Evolutionary conservation across 1,140 invertebrate genomes (phyloP), one percentile per base, ranked within the genome.

Genomic region (Rhynchophorus ferrugineus): DNA sequence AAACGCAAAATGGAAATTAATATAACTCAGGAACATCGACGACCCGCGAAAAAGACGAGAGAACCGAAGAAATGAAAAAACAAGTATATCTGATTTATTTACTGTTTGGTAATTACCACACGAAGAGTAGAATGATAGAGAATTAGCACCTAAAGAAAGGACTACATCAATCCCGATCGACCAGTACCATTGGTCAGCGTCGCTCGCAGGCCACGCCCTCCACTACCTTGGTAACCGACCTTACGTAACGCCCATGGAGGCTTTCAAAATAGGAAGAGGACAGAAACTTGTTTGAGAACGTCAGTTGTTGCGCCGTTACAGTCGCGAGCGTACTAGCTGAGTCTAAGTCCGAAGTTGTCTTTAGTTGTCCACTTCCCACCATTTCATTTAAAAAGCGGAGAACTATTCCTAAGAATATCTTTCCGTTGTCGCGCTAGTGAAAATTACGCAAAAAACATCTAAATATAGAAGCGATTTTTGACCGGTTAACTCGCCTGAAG

Each of bases 251-350:
- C 58, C 58, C 48, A 51, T 33, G 11, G 16, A 11, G 14, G 56
- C 56, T 58, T 54, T 60, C 55, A 50, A 54, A 60, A 57, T 60
- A 57, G 54, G 50, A 59, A 56, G 55, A 44, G 41, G n/a, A n/a
- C 20, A 36, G 39, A 51, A 60, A 60, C 49, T 41, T 16, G 51
- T 57, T 54, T 52, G 38, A 37, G 42, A 50, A 38, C 24, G 41
- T 21, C 58, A 60, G 58, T 60, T 47, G 54, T 16, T 29, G 43
- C 29, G 34, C n/a, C n/a, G 41, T 37, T 17, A 29, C 11, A 14
- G 42, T 29, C 34, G 42, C 39, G 33, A 24, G 24, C 9, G 33
- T 21, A 35, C n/a, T n/a, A n/a, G n/a, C n/a, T n/a, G n/a, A n/a
- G n/a, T n/a, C n/a, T n/a, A n/a, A n/a, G n/a, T n/a, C n/a, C n/a